Conservation (phyloP, 2,888 invertebrate genomes). For the Parnassius apollo region DNA sequence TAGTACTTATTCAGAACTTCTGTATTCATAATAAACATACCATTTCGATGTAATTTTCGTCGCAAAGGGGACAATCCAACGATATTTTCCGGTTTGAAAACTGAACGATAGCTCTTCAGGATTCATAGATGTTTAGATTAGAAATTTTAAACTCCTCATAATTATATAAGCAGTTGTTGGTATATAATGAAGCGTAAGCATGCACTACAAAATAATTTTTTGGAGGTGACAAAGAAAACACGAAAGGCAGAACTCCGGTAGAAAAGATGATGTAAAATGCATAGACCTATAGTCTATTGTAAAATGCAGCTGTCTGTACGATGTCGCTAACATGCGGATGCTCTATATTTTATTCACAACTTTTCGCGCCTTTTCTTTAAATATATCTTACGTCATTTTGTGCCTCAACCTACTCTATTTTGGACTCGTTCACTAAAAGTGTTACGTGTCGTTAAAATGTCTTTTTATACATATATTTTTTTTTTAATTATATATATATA, state of each 20-base stretch:
- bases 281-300: too few relatives aligned
- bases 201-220: not conserved
- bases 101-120: slow-evolving; percentile 23
- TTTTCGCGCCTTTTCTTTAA: too few relatives aligned
- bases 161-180: too few relatives aligned
- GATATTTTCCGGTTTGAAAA: slow-evolving; percentile 37
- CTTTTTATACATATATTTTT: slow-evolving; percentile 17
- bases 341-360: too few relatives aligned
- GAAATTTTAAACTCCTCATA: too few relatives aligned
- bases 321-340: too few relatives aligned
- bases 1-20: slow-evolving; percentile 75
- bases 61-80: slow-evolving; percentile 68
- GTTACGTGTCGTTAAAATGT: slow-evolving; percentile 26
- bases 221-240: not conserved
- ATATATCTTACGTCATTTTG: too few relatives aligned
- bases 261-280: too few relatives aligned
- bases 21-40: slow-evolving; percentile 68
- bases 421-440: slow-evolving; percentile 17
- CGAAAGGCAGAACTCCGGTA: not conserved
- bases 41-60: slow-evolving; percentile 74
- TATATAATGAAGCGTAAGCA: too few relatives aligned
- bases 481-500: slow-evolving; percentile 6
- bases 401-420: not conserved
- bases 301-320: too few relatives aligned
- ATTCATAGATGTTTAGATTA: slow-evolving; percentile 1